These are phyloP conservation scores for Apantesis nais DNA, from an alignment of 2,888 invertebrate genomes.

Conservation along the genomic window DNA sequence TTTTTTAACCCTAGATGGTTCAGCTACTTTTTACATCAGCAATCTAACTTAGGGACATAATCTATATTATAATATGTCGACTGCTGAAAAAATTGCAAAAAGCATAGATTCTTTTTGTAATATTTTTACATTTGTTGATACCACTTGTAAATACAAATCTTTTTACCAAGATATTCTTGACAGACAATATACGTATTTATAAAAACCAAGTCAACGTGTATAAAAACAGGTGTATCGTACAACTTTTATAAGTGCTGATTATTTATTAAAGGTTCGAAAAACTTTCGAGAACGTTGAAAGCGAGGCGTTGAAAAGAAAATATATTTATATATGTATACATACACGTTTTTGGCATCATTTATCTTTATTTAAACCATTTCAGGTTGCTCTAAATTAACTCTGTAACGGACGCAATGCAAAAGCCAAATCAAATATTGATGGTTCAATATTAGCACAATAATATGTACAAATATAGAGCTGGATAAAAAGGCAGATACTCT, in stretches of 20 bases:
- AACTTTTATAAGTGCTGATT: conserved; percentile 11
- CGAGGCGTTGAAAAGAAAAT: conserved; percentile 2
- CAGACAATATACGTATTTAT: neutral
- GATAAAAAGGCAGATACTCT: conserved; percentile 50
- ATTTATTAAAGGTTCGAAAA: conserved; percentile 12
- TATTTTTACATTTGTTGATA: neutral
- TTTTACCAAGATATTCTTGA: neutral
- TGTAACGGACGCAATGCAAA: conserved; percentile 29
- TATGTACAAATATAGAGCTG: conserved; percentile 32
- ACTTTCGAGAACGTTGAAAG: conserved; percentile 9
- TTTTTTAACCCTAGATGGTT: neutral
- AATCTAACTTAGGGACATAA: neutral
- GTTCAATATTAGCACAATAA: conserved; percentile 55
- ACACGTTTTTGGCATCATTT: neutral
- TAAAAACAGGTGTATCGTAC: conserved; percentile 14
- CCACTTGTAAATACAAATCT: neutral
- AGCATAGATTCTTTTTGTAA: neutral
- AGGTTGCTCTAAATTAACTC: conserved; percentile 18
- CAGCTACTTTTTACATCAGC: neutral
- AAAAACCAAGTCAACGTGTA: neutral
- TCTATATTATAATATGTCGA: too few species aligned
- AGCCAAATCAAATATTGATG: conserved; percentile 55
- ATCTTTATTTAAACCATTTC: conserved; percentile 4
- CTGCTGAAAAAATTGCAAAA: too few species aligned
- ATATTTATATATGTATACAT: neutral